Evolutionary conservation across 2,888 invertebrate species (phyloP), one percentile per base, ranked within the genome.

Genomic region (Dimorphilus gyrociliatus): DNA sequence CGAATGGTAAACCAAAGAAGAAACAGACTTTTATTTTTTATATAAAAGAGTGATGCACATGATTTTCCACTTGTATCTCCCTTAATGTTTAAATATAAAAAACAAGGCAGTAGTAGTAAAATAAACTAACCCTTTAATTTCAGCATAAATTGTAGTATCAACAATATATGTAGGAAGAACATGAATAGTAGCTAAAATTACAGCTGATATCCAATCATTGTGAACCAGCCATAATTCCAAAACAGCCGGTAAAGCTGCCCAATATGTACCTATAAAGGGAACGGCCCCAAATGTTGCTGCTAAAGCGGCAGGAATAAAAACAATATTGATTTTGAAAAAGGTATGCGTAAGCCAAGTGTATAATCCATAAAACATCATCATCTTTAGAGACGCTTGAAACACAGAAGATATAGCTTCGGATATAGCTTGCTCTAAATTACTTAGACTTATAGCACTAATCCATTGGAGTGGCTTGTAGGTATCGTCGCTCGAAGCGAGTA

Each of bases 261-360:
- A 76, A 60, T 92, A 97, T 2, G 90, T 85, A 6, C 90, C 90
- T 35, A 94, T 69, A 63, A 94, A 82, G 2, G 94, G 94, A 3
- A 94, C 80, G 2, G 90, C 94, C 2, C 86, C 92, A 50, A 97
- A 69, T 32, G 92, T 70, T 2, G 86, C 81, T 1, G 90, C 94
- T 48, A 90, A 66, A 27, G 80, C 84, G 76, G 66, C 21, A 1
- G 94, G 92, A 41, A 94, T 70, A 61, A 90, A 94, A 19, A 94
- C 82, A 37, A 97, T 81, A 62, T 85, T 82, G 16, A 71, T 81
- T 34, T 81, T 81, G 57, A 94, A 92, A 8, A 94, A 67, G 42
- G 82, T 85, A 62, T 97, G 94, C 30, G 86, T 80, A 38, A 94
- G 73, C 86, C 92, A 97, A 0, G 94, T 94, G 75, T 92, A 97